phyloP scores from a whole-genome alignment of 2,113 vertebrate species.

The Centropristis striata region DNA sequence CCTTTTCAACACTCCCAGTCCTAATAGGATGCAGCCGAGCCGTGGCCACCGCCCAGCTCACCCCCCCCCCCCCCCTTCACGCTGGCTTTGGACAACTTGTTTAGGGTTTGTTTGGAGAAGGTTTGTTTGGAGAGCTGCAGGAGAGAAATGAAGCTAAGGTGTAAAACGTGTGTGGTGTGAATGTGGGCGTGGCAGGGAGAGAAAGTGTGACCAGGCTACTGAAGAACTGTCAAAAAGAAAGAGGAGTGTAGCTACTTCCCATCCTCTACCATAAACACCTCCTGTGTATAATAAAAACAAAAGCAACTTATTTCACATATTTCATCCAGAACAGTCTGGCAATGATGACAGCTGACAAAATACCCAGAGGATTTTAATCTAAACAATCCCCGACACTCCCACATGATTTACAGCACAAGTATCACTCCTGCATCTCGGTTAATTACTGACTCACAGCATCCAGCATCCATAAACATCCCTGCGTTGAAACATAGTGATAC shows the following conservation, averaged over 20 bases:
- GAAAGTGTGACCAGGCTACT: conserved; percentile 5
- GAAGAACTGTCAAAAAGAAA: conserved; percentile 9
- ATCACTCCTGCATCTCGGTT: conserved; percentile 35
- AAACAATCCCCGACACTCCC: conserved; percentile 63
- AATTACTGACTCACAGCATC: conserved; percentile 51
- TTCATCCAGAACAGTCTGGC: neutral
- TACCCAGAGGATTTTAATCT: conserved; percentile 46
- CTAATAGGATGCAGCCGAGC: conserved; percentile 81
- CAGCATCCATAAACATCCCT: conserved; percentile 56
- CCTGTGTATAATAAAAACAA: conserved; percentile 9
- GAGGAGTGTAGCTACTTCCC: neutral
- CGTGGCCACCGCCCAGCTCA: conserved; percentile 72
- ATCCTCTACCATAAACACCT: neutral
- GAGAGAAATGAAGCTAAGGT: conserved; percentile 54
- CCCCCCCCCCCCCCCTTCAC: conserved; percentile 5
- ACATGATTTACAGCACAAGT: conserved; percentile 46
- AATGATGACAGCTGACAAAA: conserved; percentile 21
- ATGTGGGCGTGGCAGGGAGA: conserved; percentile 2
- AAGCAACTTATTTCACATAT: neutral
- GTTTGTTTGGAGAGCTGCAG: conserved; percentile 67
- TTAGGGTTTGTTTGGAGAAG: conserved; percentile 71
- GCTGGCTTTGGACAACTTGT: conserved; percentile 58
- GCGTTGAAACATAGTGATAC: conserved; percentile 16
- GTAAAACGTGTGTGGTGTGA: conserved; percentile 30
- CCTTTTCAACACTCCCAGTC: conserved; percentile 82